Evolutionary conservation across 2,797 vertebrate species (phyloP).

Genomic region (Hydrocynus forskahlii): DNA sequence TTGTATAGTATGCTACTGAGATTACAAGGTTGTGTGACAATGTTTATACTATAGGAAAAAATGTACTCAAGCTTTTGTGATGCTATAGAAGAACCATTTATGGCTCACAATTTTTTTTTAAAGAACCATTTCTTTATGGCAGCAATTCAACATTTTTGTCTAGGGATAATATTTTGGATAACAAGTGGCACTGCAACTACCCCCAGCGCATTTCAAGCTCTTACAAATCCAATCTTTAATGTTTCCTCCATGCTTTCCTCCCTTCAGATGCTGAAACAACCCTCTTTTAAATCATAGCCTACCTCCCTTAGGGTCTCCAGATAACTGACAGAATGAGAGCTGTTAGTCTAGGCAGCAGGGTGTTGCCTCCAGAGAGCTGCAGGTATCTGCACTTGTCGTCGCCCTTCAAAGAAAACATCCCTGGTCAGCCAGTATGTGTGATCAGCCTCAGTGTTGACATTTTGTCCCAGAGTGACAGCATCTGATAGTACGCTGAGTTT

Average conservation of each 20-base stretch:
- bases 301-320: constrained; percentile 56
- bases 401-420: constrained; percentile 56
- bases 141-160: too few species aligned
- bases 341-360: constrained; percentile 61
- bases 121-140: too few species aligned
- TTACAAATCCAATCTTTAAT: neutral
- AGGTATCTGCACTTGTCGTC: constrained; percentile 64
- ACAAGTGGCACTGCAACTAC: too few species aligned
- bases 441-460: constrained; percentile 1
- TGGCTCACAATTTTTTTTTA: too few species aligned
- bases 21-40: too few species aligned
- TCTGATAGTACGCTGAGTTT: neutral
- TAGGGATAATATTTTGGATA: too few species aligned
- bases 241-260: neutral
- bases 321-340: constrained; percentile 66
- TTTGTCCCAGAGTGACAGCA: constrained; percentile 34
- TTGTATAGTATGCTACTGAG: too few species aligned
- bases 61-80: too few species aligned
- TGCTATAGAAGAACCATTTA: too few species aligned
- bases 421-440: constrained; percentile 9
- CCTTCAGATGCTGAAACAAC: constrained; percentile 9
- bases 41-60: too few species aligned
- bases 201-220: neutral
- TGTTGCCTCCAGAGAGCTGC: constrained; percentile 61
- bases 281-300: constrained; percentile 18